Conservation (phyloP, 2,888 invertebrate species). For the Synergus japonicus region DNA sequence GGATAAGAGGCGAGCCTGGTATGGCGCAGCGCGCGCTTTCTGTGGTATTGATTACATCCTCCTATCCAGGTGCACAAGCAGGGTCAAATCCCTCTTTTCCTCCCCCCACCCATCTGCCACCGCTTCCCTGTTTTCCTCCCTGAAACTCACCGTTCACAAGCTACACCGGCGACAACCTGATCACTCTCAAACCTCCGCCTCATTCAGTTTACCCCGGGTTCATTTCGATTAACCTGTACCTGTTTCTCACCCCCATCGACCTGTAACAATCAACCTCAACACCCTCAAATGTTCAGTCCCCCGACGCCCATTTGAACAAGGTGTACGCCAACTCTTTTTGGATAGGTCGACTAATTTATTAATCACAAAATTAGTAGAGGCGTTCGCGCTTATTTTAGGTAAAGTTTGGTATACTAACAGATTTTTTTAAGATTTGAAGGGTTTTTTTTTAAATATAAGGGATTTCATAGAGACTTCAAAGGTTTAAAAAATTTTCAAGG, state of each 20-base stretch:
- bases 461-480: too few relatives aligned
- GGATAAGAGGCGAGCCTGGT: constrained; percentile 38
- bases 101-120: constrained; percentile 41
- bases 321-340: background rate
- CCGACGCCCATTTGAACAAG: background rate
- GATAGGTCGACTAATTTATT: background rate
- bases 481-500: too few relatives aligned
- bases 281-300: background rate
- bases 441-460: too few relatives aligned
- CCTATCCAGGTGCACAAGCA: constrained; percentile 75
- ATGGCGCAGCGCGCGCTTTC: constrained; percentile 66
- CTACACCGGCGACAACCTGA: constrained; percentile 31
- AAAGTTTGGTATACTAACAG: too few relatives aligned
- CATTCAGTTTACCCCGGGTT: constrained; percentile 36
- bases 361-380: background rate
- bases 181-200: constrained; percentile 31
- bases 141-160: constrained; percentile 38
- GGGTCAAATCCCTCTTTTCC: constrained; percentile 69
- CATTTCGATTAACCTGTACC: constrained; percentile 32
- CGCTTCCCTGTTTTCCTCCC: constrained; percentile 47
- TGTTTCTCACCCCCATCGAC: background rate
- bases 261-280: constrained; percentile 8
- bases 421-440: too few relatives aligned
- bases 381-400: too few relatives aligned
- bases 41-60: constrained; percentile 75